Percentiles rank a stretch among this genome's conserved stretches.
Conservation (phyloP, 2,888 invertebrate species). For the Hyposoter didymator region DNA sequence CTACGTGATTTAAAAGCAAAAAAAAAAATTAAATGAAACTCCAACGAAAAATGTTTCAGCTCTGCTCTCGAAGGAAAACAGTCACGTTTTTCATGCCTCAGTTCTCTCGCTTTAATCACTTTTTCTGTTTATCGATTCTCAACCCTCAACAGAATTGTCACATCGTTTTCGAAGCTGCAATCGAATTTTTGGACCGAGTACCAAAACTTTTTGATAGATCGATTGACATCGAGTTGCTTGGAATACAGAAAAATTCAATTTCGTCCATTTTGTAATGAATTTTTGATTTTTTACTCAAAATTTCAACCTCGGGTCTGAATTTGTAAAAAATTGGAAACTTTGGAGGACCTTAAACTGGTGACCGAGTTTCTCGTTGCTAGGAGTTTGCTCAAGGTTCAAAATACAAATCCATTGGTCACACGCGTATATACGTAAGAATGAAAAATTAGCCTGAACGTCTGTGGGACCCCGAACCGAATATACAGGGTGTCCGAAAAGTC, state of each 20-base stretch:
- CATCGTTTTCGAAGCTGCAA: neutral
- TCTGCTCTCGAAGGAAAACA: conserved; percentile 14
- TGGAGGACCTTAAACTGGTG: conserved; percentile 53
- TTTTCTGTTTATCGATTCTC: conserved; percentile 3
- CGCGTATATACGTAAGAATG: neutral
- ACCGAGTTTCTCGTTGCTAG: conserved; percentile 55
- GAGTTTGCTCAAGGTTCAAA: conserved; percentile 17
- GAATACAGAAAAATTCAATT: neutral
- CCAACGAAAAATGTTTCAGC: conserved; percentile 34
- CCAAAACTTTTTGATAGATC: neutral
- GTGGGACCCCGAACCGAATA: conserved; percentile 47
- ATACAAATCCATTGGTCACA: conserved; percentile 27
- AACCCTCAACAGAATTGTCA: neutral
- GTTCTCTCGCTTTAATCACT: conserved; percentile 8
- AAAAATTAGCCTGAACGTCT: conserved; percentile 58
- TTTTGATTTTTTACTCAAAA: neutral
- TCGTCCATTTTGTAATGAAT: neutral
- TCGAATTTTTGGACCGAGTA: neutral
- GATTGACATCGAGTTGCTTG: neutral
- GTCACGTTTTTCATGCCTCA: conserved; percentile 24
- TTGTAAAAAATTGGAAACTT: neutral
- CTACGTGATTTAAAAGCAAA: conserved; percentile 62
- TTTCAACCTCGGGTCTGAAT: neutral
- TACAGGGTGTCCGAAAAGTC: neutral
- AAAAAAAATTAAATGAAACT: conserved; percentile 37